Conservation (phyloP, 2,888 invertebrate species). For the Octodonta nipae region DNA sequence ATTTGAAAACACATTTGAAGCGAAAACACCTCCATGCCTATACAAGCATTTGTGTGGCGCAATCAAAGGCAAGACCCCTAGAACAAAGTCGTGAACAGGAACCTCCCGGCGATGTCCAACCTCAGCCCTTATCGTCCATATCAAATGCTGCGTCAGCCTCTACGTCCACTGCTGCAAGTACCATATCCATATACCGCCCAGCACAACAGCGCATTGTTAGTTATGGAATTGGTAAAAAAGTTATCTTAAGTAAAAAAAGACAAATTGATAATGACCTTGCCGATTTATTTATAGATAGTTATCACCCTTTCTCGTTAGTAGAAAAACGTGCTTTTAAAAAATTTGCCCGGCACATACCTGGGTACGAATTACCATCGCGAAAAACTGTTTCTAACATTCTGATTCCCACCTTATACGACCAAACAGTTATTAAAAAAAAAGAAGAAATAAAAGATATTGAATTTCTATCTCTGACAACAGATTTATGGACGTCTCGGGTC, state of each 20-base stretch:
- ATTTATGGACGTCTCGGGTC: background rate
- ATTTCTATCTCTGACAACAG: too few relatives aligned
- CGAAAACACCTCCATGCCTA: too few relatives aligned
- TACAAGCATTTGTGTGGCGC: background rate
- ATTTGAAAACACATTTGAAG: background rate
- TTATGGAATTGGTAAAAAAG: background rate
- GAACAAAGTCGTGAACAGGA: background rate
- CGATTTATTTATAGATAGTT: background rate
- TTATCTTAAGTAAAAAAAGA: too few relatives aligned
- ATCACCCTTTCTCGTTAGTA: background rate
- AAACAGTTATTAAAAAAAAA: background rate
- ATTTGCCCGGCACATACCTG: background rate
- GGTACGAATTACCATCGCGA: background rate
- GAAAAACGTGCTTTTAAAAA: conserved; percentile 1
- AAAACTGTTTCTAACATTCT: too few relatives aligned
- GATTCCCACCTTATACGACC: background rate
- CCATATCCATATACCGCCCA: background rate
- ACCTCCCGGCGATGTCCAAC: too few relatives aligned
- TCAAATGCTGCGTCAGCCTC: background rate
- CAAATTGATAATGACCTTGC: background rate
- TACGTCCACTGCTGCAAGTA: too few relatives aligned
- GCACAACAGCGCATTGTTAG: background rate
- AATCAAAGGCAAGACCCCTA: background rate
- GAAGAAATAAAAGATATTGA: background rate
- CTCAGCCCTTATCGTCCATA: too few relatives aligned